Conservation (phyloP, 2,797 vertebrate species). For the Dipus sagitta region DNA sequence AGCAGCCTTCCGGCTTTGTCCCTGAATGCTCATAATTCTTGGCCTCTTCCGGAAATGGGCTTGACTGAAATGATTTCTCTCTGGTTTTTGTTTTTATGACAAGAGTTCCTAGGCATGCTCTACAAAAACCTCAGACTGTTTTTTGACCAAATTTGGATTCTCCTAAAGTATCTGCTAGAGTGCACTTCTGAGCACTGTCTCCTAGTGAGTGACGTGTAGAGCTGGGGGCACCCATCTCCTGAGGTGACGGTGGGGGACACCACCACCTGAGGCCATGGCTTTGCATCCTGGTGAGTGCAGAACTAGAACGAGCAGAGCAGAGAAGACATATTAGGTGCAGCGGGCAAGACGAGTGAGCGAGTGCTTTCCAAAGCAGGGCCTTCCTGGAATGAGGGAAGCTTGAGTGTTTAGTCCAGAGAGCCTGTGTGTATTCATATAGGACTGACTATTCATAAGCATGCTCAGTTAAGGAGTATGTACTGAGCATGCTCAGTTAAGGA, state of each 20-base stretch:
- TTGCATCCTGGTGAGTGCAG: background rate
- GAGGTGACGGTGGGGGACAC: too few species aligned
- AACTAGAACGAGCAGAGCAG: background rate
- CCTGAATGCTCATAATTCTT: background rate
- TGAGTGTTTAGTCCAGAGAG: background rate
- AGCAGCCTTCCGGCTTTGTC: background rate
- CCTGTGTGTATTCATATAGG: too few species aligned
- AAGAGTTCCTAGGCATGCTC: background rate
- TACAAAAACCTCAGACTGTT: background rate
- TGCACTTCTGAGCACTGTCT: background rate
- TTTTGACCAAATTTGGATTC: slow-evolving; percentile 28
- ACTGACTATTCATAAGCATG: background rate
- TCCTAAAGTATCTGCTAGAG: background rate
- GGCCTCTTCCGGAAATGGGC: background rate
- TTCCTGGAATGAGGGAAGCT: background rate
- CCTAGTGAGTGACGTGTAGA: background rate
- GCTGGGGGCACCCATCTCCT: background rate
- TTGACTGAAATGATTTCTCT: background rate
- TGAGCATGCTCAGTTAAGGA: too few species aligned
- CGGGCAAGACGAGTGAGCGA: background rate
- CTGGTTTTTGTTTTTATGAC: slow-evolving; percentile 20
- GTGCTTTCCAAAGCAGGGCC: background rate
- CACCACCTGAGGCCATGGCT: too few species aligned
- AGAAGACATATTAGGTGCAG: background rate
- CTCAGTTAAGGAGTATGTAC: too few species aligned